Evolutionary conservation across 2,797 vertebrate genomes (phyloP).

Genomic region (Hoplostethus atlanticus): DNA sequence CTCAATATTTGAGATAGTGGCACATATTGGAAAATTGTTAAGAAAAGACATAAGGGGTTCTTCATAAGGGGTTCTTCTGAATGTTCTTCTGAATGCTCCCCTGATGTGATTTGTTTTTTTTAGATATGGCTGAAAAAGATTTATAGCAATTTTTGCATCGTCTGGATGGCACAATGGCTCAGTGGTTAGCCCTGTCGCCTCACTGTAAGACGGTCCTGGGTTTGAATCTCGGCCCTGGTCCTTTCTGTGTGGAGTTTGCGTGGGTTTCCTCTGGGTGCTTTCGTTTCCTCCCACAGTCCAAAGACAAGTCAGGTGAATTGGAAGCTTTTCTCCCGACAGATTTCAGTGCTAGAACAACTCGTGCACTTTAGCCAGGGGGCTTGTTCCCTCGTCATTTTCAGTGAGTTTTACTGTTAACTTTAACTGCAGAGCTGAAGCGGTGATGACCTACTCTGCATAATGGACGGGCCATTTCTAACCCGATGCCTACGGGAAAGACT

Average conservation of each 20-base stretch:
- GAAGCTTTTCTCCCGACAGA: neutral
- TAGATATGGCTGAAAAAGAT: no score
- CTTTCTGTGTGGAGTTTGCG: no score
- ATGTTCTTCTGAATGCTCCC: no score
- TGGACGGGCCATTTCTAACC: constrained; percentile 32
- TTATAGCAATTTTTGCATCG: no score
- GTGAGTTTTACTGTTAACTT: constrained; percentile 1
- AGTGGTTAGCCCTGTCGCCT: no score
- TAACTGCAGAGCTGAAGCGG: constrained; percentile 8
- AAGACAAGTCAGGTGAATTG: no score
- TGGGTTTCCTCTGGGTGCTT: no score
- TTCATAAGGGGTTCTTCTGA: neutral
- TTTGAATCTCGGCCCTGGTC: no score
- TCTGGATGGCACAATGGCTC: no score
- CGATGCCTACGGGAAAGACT: constrained; percentile 45
- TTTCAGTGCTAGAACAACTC: constrained; percentile 1
- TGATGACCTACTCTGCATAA: constrained; percentile 36
- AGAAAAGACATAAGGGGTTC: constrained; percentile 3
- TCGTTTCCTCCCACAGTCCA: no score
- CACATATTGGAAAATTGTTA: neutral
- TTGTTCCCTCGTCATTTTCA: constrained; percentile 1
- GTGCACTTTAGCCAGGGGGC: neutral
- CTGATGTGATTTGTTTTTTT: no score
- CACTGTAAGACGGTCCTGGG: no score
- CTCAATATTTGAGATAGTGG: neutral